These are phyloP conservation scores for Tragelaphus oryx DNA, from an alignment of 2,797 vertebrate genomes.

Conservation along the genomic window DNA sequence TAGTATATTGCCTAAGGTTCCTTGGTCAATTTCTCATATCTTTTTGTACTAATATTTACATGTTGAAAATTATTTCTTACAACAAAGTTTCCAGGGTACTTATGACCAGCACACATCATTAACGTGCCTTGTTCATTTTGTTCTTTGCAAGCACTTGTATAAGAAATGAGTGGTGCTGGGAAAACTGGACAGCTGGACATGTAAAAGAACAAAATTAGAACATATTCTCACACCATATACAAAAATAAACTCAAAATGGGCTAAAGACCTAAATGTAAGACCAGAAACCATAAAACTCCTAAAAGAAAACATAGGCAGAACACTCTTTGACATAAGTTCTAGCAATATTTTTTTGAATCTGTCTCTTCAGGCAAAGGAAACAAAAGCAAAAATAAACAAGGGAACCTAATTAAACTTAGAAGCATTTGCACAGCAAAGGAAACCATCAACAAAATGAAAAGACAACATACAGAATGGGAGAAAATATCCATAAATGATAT, in stretches of 20 bases:
- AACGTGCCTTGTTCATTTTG: neutral
- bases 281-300: neutral
- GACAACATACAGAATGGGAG: neutral
- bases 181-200: neutral
- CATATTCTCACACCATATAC: neutral
- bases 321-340: neutral
- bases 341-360: neutral
- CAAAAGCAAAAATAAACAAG: neutral
- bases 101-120: neutral
- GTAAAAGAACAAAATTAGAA: neutral
- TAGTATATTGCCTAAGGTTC: neutral
- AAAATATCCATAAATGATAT: neutral
- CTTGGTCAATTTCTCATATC: neutral
- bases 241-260: neutral
- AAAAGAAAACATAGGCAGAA: neutral
- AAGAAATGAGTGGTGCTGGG: neutral
- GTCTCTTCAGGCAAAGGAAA: neutral
- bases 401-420: neutral
- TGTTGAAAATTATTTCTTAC: slow-evolving; percentile 23
- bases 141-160: neutral
- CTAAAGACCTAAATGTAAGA: neutral
- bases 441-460: neutral
- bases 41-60: neutral
- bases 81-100: neutral
- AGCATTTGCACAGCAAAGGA: neutral